A percentile compares a stretch with the other conserved stretches of the same genome.
Conservation (phyloP, 2,797 vertebrate genomes). For the Chrysocyon brachyurus region DNA sequence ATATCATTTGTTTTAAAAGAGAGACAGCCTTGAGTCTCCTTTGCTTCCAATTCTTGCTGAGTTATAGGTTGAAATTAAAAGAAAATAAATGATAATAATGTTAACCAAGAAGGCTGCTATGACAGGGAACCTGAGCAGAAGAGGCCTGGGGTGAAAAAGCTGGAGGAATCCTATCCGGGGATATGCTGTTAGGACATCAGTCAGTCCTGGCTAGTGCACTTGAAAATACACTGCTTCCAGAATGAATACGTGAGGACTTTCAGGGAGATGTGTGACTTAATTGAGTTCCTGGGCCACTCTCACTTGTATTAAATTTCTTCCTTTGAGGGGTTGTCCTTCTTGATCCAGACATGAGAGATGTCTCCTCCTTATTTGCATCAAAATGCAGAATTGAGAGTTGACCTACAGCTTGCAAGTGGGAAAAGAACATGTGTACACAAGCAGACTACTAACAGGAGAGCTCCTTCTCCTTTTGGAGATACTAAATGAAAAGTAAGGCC, state of each 20-base stretch:
- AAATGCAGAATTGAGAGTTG: not conserved
- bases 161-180: not conserved
- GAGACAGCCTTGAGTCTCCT: not conserved
- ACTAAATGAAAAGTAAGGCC: not conserved
- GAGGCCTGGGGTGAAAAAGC: not conserved
- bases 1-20: slow-evolving; percentile 55
- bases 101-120: not conserved
- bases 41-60: slow-evolving; percentile 2
- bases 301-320: not conserved
- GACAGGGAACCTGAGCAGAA: not conserved
- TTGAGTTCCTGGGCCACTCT: not conserved
- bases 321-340: not conserved
- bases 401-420: not conserved
- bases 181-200: not conserved
- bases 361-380: slow-evolving; percentile 5
- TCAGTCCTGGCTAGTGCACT: not conserved
- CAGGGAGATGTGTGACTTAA: not conserved
- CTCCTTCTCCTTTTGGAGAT: not conserved
- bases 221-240: not conserved
- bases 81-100: not conserved
- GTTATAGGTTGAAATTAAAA: slow-evolving; percentile 34
- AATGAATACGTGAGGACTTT: not conserved
- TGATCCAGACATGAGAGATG: not conserved
- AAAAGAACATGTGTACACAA: not conserved
- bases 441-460: not conserved